Conservation (phyloP, 2,113 vertebrate genomes). For the Clinocottus analis region DNA sequence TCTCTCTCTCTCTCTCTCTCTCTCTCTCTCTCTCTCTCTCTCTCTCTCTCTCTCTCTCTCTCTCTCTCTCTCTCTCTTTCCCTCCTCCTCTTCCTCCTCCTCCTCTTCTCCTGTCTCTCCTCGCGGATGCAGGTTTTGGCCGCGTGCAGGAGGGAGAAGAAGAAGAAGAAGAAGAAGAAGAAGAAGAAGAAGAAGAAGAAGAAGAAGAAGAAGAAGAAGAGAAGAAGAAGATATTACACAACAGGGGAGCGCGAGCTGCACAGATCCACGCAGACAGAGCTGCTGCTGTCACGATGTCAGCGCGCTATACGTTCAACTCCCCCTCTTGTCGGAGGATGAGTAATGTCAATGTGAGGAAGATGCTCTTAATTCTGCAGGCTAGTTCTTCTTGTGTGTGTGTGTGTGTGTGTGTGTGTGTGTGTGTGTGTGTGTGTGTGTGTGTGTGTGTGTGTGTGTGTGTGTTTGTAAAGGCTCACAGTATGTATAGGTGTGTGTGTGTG, state of each 20-base stretch:
- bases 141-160: slow-evolving; percentile 45
- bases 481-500: slow-evolving; percentile 9
- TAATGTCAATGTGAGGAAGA: slow-evolving; percentile 26
- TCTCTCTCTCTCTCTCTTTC: slow-evolving; percentile 40
- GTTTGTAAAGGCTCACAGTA: too few relatives aligned
- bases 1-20: slow-evolving; percentile 53
- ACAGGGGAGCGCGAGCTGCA: slow-evolving; percentile 64
- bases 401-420: background rate
- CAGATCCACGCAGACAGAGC: slow-evolving; percentile 62
- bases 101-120: slow-evolving; percentile 23
- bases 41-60: slow-evolving; percentile 47
- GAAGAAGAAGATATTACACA: slow-evolving; percentile 69
- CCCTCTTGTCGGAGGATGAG: slow-evolving; percentile 7
- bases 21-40: slow-evolving; percentile 24
- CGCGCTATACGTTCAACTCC: slow-evolving; percentile 27
- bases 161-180: too few relatives aligned
- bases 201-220: too few relatives aligned
- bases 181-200: too few relatives aligned
- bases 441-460: background rate
- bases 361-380: slow-evolving; percentile 32
- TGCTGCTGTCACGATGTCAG: slow-evolving; percentile 73
- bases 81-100: slow-evolving; percentile 45
- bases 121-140: slow-evolving; percentile 68
- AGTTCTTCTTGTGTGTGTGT: slow-evolving; percentile 15
- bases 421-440: slow-evolving; percentile 10